phyloP scores from a whole-genome alignment of 2,797 vertebrate genomes.

The Dallia pectoralis region DNA sequence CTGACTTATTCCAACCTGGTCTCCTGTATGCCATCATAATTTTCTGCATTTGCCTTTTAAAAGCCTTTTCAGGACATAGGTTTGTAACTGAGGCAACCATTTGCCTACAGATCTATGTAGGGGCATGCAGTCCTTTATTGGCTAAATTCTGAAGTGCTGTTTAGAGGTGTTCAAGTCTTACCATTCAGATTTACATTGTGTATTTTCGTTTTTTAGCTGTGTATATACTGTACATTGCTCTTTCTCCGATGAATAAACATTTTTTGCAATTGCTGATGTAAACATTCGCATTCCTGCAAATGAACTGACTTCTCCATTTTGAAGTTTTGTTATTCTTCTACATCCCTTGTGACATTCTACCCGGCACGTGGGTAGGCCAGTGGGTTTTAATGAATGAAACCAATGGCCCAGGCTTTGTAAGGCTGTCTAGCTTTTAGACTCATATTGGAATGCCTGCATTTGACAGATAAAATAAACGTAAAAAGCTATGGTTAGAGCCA shows the following conservation, averaged over 20 bases:
- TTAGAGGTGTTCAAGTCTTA: not conserved
- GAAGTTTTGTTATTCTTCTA: not conserved
- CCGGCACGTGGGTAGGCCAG: not conserved
- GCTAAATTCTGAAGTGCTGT: not conserved
- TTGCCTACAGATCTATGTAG: not conserved
- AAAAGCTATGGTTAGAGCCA: too few species aligned
- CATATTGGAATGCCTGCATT: not conserved
- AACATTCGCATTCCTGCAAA: not conserved
- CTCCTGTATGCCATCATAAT: not conserved
- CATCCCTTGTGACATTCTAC: not conserved
- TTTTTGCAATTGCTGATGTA: not conserved
- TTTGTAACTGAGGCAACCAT: slow-evolving; percentile 41
- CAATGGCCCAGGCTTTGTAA: not conserved
- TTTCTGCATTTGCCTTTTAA: not conserved
- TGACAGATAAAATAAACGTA: not conserved
- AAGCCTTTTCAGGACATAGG: not conserved
- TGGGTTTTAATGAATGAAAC: not conserved
- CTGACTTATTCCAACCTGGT: not conserved
- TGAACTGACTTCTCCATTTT: not conserved
- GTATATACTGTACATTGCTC: not conserved
- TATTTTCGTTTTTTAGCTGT: not conserved
- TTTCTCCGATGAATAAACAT: not conserved
- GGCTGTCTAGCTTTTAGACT: not conserved
- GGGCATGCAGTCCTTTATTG: not conserved
- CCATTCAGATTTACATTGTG: not conserved